Percentiles rank a stretch among this genome's conserved stretches.
Evolutionary conservation across 1,140 invertebrate genomes (phyloP).

Genomic region (Platorchestia sp.): DNA sequence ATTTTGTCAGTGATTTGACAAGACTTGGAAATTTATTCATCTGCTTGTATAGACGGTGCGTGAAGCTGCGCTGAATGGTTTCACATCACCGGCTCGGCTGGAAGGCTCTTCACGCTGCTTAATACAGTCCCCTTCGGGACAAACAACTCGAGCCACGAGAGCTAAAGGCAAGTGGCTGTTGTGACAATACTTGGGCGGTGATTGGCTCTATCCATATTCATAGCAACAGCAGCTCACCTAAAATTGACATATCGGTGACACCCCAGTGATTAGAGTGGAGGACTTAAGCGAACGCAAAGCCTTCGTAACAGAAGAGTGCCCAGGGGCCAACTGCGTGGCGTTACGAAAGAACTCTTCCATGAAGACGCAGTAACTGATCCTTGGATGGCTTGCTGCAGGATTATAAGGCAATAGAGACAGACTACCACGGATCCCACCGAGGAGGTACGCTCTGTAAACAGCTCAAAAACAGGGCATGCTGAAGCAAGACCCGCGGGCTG

Average conservation of each 20-base stretch:
- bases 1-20: background rate
- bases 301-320: background rate
- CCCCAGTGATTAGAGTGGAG: background rate
- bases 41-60: background rate
- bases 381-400: background rate
- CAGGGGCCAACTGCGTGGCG: background rate
- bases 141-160: background rate
- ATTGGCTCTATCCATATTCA: conserved; percentile 22
- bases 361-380: background rate
- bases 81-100: background rate
- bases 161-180: conserved; percentile 34
- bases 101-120: background rate
- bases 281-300: background rate
- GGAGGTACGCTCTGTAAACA: conserved; percentile 43
- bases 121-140: conserved; percentile 15
- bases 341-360: background rate
- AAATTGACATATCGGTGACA: conserved; percentile 49
- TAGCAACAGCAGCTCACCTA: conserved; percentile 17
- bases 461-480: background rate
- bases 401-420: background rate
- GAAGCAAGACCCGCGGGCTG: conserved; percentile 28
- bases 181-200: conserved; percentile 32
- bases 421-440: background rate
- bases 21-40: background rate
- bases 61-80: conserved; percentile 1